Base-by-base conservation (phyloP, 1,140 invertebrate genomes). In the Monochamus saltuarius region DNA sequence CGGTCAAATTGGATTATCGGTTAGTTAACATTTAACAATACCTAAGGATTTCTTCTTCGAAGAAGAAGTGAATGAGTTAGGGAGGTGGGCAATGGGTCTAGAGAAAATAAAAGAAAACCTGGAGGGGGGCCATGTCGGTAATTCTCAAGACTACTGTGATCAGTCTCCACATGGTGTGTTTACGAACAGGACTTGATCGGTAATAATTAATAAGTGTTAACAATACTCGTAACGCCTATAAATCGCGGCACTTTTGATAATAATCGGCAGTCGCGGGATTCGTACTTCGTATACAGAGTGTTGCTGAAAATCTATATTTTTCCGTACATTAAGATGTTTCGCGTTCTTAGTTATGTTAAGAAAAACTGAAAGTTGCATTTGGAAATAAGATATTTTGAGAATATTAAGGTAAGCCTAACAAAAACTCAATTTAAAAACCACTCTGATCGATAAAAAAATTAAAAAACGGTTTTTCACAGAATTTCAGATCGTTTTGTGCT, bases 121-220 rank as follows among this genome's bases (percentile, higher is more conserved):
- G 47, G 63, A 55, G 61, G 59, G 63, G 63, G 61, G 53, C 62
- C 60, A 62, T 47, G 61, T 63, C 61, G 61, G 56, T 58, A 66
- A 59, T 63, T 59, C 61, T 66, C 61, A 57, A 56, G 45, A 59
- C 57, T 66, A 56, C 57, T 66, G 54, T 65, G 55, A 61, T 62
- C 65, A 66, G 65, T 66, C 65, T 63, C 57, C 64, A 62, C 59
- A 66, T 66, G 61, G 64, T 58, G 40, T 53, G 60, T 66, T 61
- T 66, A 66, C 52, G 59, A 62, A 66, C 47, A 61, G 53, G 60
- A 62, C 64, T 59, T 57, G 59, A 62, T 62, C 55, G 50, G 61
- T 56, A 56, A 66, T 58, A 62, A 62, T 62, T 49, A 61, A 62
- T 53, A 53, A 54, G 39, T 58, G 49, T 51, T 57, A 34, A 40